Percentiles rank a stretch among this genome's conserved stretches.
phyloP scores from a whole-genome alignment of 1,140 invertebrate species.

The Hirudo medicinalis region DNA sequence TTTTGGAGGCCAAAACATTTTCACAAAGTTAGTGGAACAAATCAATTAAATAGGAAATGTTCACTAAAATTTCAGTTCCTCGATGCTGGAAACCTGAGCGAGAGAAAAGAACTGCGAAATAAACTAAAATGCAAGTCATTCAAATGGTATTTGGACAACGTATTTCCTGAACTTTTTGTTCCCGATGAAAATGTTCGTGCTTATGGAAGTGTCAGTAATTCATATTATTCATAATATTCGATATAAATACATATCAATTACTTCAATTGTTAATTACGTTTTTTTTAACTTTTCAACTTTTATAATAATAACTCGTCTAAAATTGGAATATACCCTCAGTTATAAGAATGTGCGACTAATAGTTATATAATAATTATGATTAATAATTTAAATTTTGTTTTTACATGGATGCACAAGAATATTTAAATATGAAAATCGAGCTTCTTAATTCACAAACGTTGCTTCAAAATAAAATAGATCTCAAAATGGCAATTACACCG shows the following conservation, averaged over 20 bases:
- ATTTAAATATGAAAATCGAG: too few species aligned
- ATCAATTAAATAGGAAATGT: background rate
- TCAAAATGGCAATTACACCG: background rate
- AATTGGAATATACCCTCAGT: too few species aligned
- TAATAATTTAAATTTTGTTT: too few species aligned
- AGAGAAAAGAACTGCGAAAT: background rate
- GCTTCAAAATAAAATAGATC: background rate
- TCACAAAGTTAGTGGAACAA: too few species aligned
- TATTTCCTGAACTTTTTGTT: conserved; percentile 48
- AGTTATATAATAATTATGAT: background rate
- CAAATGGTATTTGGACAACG: conserved; percentile 16
- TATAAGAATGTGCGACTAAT: background rate
- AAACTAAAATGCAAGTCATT: background rate
- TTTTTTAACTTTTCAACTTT: background rate
- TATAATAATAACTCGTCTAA: background rate
- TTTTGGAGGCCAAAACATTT: too few species aligned
- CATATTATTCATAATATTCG: background rate
- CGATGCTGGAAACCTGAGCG: conserved; percentile 1
- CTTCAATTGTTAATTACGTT: background rate
- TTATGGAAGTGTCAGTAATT: conserved; percentile 51
- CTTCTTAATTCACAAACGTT: background rate
- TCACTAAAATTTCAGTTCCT: too few species aligned
- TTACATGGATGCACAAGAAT: too few species aligned
- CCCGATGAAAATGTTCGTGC: conserved; percentile 62
- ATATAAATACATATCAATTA: background rate